Base-by-base conservation (phyloP, 2,113 vertebrate genomes). In the Pluvialis apricaria region DNA sequence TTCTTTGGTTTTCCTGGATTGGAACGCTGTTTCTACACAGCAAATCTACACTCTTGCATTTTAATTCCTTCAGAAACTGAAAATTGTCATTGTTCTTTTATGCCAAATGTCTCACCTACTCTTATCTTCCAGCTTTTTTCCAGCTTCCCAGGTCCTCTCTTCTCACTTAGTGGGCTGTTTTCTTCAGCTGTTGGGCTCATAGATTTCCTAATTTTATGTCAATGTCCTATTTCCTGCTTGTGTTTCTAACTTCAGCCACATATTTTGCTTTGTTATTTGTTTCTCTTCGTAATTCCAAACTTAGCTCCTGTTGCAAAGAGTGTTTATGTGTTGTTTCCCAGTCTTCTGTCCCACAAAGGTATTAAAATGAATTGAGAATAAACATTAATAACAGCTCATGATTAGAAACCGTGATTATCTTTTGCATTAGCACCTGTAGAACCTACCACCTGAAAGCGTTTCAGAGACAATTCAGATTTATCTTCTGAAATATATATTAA, bases 391-490 rank as follows among this genome's bases (percentile, higher is more conserved):
- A 58, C 11, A 58, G 16, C 5, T 32, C 8, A 52, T 55, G 20
- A 77, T 73, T 77, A 47, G 40, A 89, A 88, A 61, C 4, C 10
- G 24, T 36, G 5, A 36, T n/a, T 44, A 42, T 21, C 12, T 54
- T 96, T 87, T 52, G 18, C 57, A 55, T 72, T 51, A 60, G 5
- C 31, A 52, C 8, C 15, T 90, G 58, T 66, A 58, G 60, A 44
- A 61, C 49, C 20, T 82, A 62, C 22, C 6, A 42, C 0, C 0
- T 62, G 60, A 3, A 9, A 84, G 16, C 6, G 3, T 40, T 82
- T 85, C 29, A 68, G 57, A 64, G 29, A 36, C 1, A 76, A 60
- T 70, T 84, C 16, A 66, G 19, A 45, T 3, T 25, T 78, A 22
- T 11, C 7, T 76, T 85, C 44, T 85, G n/a, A 75, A 70, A 21